phyloP scores from a whole-genome alignment of 2,797 vertebrate species.

The Prionace glauca region DNA sequence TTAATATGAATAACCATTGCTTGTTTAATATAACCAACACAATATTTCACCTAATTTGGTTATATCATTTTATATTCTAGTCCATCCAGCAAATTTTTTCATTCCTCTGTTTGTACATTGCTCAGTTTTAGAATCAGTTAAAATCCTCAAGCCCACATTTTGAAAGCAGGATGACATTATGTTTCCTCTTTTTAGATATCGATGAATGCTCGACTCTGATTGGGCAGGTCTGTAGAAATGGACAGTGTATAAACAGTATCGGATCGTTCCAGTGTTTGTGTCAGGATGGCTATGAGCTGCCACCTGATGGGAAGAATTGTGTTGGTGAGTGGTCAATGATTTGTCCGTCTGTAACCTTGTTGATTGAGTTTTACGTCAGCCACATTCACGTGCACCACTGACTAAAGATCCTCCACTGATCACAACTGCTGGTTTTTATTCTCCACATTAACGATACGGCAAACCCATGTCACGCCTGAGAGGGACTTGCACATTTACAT shows the following conservation, averaged over 20 bases:
- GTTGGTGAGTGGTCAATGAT: slow-evolving; percentile 65
- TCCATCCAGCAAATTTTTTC: neutral
- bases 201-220: slow-evolving; percentile 78
- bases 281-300: slow-evolving; percentile 81
- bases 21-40: neutral
- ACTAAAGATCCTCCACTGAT: neutral
- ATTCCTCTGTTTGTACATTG: neutral
- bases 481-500: neutral
- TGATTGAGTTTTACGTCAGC: neutral
- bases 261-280: slow-evolving; percentile 91
- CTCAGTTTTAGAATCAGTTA: neutral
- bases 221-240: slow-evolving; percentile 81
- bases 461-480: neutral
- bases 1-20: neutral
- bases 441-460: neutral
- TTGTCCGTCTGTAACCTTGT: neutral
- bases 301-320: slow-evolving; percentile 81
- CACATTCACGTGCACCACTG: neutral
- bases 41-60: neutral
- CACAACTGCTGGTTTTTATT: neutral
- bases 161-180: neutral
- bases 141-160: neutral
- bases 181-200: slow-evolving; percentile 60
- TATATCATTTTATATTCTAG: neutral
- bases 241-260: slow-evolving; percentile 81